Base-by-base conservation (phyloP, 2,797 vertebrate species). In the Choloepus didactylus region DNA sequence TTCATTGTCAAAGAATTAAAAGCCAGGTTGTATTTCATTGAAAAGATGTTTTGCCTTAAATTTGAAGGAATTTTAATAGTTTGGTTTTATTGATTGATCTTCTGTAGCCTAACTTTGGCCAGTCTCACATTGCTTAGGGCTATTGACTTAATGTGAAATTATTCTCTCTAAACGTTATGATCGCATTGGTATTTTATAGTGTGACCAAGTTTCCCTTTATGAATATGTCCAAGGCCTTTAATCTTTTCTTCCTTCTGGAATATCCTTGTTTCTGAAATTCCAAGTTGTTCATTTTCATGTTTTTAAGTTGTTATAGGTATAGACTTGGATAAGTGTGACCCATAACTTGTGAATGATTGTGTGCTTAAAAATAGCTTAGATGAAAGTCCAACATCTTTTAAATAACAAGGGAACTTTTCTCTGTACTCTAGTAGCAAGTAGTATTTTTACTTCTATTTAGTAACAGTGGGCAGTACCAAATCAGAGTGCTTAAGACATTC, bases 201-300 rank as follows among this genome's bases (percentile, higher is more conserved):
- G 19, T 81, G 80, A 81, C 72, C 21, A 8, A 18, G 23, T 76
- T 91, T 89, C 51, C 15, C 46, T 86, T 4, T 69, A 10, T 87
- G 94, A 49, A 41, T 89, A 35, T 85, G 70, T 66, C 14, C 29
- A 9, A 1, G 80, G 41, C 85, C 54, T 93, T 62, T 59, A 76
- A 75, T 73, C 35, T 41, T 67, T 46, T 35, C 9, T 85, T 89
- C 6, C 4, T 72, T 19, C 73, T 86, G 38, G 41, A 25, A 49
- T 79, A 38, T 44, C 29, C 89, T 84, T 81, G 44, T 84, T 94
- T 92, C 54, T 54, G 25, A 89, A 86, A 76, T 77, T n/a, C 29
- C 23, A n/a, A 0, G 16, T 44, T 87, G 46, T 69, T 12, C 15
- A 46, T 81, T 76, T 86, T 56, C 6, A 7, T 21, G 38, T 72